Evolutionary conservation across 2,797 vertebrate genomes (phyloP).

Genomic region (Alauda arvensis): DNA sequence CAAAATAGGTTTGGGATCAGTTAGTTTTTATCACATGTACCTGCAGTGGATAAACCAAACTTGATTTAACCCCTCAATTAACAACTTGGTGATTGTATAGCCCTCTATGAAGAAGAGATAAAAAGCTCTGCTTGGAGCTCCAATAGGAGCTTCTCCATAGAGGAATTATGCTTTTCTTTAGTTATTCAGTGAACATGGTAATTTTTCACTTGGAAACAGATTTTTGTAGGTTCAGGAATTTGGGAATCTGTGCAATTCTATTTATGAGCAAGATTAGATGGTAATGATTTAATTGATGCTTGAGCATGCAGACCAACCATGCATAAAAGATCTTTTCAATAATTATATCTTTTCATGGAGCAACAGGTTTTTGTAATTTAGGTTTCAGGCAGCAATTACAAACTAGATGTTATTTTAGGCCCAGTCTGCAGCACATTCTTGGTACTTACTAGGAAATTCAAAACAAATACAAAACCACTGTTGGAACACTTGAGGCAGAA

Average conservation of each 20-base stretch:
- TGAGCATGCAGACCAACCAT: conserved; percentile 60
- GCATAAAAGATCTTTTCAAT: conserved; percentile 58
- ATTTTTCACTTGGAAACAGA: conserved; percentile 64
- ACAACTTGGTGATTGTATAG: neutral
- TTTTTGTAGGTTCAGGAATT: conserved; percentile 51
- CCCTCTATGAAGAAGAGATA: neutral
- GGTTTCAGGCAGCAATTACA: conserved; percentile 67
- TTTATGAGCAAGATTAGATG: conserved; percentile 57
- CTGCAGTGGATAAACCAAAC: neutral
- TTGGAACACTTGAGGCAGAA: neutral
- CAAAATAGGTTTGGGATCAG: neutral
- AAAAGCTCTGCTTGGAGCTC: neutral
- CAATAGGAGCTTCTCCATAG: neutral
- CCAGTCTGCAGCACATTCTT: conserved; percentile 26
- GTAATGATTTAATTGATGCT: conserved; percentile 73
- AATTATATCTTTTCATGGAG: conserved; percentile 68
- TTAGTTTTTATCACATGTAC: neutral
- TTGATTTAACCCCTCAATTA: neutral
- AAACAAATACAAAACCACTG: neutral
- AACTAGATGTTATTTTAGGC: conserved; percentile 62
- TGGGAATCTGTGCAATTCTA: conserved; percentile 56
- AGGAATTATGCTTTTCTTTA: neutral
- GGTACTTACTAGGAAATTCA: conserved; percentile 11
- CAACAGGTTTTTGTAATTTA: conserved; percentile 66
- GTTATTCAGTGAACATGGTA: conserved; percentile 5